Evolutionary conservation across 2,113 vertebrate genomes (phyloP).

Genomic region (Phaethon lepturus): DNA sequence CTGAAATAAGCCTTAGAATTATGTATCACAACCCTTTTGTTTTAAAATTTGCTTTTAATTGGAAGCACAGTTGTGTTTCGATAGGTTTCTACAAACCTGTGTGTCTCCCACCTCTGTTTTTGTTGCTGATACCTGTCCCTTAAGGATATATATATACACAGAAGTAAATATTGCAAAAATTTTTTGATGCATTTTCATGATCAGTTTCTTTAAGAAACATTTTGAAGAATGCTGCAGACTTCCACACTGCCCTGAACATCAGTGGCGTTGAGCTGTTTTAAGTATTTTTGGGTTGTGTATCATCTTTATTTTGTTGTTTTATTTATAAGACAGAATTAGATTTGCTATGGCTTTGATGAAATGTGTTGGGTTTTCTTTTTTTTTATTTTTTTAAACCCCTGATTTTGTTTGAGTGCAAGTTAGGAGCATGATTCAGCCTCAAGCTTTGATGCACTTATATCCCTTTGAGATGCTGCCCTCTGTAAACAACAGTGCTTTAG

Average conservation of each 20-base stretch:
- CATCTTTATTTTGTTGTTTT: slow-evolving; percentile 34
- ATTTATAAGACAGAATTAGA: slow-evolving; percentile 46
- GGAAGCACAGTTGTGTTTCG: background rate
- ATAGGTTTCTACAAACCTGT: background rate
- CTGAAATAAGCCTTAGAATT: background rate
- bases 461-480: background rate
- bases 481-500: background rate
- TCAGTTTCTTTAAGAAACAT: background rate
- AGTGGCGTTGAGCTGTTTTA: background rate
- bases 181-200: background rate
- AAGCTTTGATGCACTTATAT: background rate
- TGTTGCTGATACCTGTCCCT: background rate
- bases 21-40: background rate
- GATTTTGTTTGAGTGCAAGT: background rate
- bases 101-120: background rate
- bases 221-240: background rate
- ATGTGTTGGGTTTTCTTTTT: background rate
- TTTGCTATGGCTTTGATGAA: background rate
- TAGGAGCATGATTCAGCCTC: slow-evolving; percentile 1
- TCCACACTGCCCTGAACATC: background rate
- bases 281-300: background rate
- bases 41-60: background rate
- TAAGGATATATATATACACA: background rate
- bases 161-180: background rate
- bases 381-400: background rate